Percentiles rank a stretch among this genome's conserved stretches.
These are phyloP conservation scores for Lasioglossum lativentre DNA, from an alignment of 2,888 invertebrate genomes.

Conservation along the genomic window DNA sequence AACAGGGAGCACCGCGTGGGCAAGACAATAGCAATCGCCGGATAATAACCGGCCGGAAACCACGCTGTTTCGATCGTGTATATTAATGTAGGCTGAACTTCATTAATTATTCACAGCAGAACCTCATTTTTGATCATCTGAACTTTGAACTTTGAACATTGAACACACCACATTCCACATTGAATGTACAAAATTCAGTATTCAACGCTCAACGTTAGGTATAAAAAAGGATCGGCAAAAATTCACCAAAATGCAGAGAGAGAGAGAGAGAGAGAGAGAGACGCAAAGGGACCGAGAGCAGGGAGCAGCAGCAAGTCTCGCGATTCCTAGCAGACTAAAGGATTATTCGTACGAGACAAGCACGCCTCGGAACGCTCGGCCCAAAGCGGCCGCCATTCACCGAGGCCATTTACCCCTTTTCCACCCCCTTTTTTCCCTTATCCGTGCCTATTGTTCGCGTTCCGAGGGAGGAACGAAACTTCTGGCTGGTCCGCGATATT, in stretches of 20 bases:
- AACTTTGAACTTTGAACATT: not conserved
- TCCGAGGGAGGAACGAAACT: conserved; percentile 30
- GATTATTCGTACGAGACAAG: conserved; percentile 38
- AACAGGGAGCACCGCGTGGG: not conserved
- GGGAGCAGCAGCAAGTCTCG: not conserved
- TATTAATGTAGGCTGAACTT: no score
- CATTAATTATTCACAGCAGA: no score
- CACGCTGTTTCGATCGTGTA: no score
- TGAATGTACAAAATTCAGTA: no score
- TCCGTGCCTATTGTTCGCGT: conserved; percentile 32
- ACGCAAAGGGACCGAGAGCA: not conserved
- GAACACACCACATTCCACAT: not conserved
- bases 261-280: no score
- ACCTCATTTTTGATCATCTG: not conserved
- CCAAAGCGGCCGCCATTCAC: conserved; percentile 19
- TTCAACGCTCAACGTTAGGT: no score
- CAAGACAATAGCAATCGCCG: not conserved
- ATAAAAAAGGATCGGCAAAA: no score
- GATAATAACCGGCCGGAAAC: not conserved
- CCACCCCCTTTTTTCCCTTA: not conserved
- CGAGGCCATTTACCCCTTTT: conserved; percentile 1
- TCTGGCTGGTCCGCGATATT: conserved; percentile 29
- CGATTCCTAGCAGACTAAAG: conserved; percentile 14
- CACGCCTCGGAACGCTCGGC: conserved; percentile 13
- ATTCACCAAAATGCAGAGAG: no score